Evolutionary conservation across 2,113 vertebrate genomes (phyloP), one percentile per base, ranked within the genome.

Genomic region (Sylvietta virens): DNA sequence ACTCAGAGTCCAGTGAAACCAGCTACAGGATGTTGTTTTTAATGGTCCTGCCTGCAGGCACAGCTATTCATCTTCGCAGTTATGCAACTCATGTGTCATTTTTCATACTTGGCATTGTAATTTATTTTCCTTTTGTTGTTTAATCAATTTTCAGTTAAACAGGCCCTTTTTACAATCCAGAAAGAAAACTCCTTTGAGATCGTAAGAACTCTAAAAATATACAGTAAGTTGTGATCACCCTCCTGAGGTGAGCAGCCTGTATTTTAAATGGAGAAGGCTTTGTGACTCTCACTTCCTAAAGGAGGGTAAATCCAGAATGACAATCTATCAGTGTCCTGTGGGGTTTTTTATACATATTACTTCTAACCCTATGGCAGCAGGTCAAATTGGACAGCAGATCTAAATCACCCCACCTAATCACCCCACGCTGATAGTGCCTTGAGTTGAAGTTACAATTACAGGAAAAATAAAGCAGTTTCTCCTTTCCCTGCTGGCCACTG

Each of bases 61-160:
- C 60, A 82, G 40, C 31, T 60, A 87, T 94, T 95, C 48, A 45
- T 94, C 79, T 81, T 69, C 45, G 72, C 45, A 64, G 50, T 80
- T 90, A 90, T 20, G 81, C 35, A 91, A 65, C 50, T 80, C 40
- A 13, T 20, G 28, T 83, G 56, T 87, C 53, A 61, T 94, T 95
- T 95, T 83, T 95, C 89, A 83, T 73, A 47, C 20, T 47, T 90
- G 79, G 70, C 35, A 1, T 44, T 65, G 42, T 51, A 80, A 88
- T 95, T 89, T 92, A 14, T 94, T 95, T 95, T 80, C 56, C 23
- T 88, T 87, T 85, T 79, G 56, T 53, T 81, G 53, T 73, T 91
- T 89, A 91, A 65, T 88, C 78, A 84, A 77, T 95, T 94, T 91
- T 65, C 66, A 61, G 35, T 48, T 82, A 71, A 94, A 85, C 21